These are phyloP conservation scores for Uropsilus gracilis DNA, from an alignment of 2,113 vertebrate genomes.

Conservation along the genomic window DNA sequence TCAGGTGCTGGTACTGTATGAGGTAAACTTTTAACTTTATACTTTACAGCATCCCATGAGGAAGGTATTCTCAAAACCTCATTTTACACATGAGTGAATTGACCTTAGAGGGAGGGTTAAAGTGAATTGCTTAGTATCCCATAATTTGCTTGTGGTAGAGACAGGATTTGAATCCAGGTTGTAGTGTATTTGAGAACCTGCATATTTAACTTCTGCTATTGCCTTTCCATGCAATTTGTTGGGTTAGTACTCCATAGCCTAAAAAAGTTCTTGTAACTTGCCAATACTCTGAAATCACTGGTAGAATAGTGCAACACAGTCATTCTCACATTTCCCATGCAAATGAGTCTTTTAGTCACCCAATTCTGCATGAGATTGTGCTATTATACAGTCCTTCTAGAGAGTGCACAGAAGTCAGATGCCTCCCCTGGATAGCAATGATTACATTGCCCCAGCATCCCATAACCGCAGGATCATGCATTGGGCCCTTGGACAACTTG, in stretches of 20 bases:
- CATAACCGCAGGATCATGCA: too few relatives aligned
- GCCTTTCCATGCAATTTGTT: background rate
- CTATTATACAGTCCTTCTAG: background rate
- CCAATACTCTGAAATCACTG: background rate
- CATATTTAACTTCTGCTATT: background rate
- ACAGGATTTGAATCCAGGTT: background rate
- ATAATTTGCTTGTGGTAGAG: background rate
- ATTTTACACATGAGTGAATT: background rate
- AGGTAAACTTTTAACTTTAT: background rate
- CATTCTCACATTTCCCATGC: background rate
- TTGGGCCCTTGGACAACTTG: background rate
- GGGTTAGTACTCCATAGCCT: background rate
- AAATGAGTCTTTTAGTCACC: background rate
- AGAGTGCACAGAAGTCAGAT: background rate
- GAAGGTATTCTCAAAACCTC: background rate
- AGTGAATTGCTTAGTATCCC: background rate
- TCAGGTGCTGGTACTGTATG: background rate
- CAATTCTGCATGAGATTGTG: background rate
- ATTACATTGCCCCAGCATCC: background rate
- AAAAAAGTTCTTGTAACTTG: background rate
- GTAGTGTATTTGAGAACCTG: background rate
- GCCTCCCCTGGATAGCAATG: background rate
- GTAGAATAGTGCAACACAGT: background rate
- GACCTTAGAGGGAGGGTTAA: background rate
- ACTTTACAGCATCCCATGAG: background rate